phyloP scores from a whole-genome alignment of 2,888 invertebrate genomes.

The Metalampra italica region DNA sequence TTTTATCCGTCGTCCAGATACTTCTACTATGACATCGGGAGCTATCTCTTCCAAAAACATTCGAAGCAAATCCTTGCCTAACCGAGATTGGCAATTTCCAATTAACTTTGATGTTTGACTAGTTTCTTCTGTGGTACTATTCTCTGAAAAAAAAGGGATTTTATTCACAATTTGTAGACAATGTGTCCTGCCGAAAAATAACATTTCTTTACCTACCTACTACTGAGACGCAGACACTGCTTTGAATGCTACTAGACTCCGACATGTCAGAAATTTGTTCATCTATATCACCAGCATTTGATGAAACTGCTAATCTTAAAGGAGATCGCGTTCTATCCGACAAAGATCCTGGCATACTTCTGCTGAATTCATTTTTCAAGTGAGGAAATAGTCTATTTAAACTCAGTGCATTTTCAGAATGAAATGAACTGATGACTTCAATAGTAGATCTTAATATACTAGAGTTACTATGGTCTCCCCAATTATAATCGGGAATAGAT shows the following conservation, averaged over 20 bases:
- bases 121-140: conserved; percentile 58
- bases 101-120: conserved; percentile 62
- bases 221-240: conserved; percentile 77
- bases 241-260: conserved; percentile 75
- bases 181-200: no score
- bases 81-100: conserved; percentile 72
- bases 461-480: conserved; percentile 74
- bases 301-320: conserved; percentile 33
- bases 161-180: neutral
- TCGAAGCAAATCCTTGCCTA: conserved; percentile 91
- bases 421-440: conserved; percentile 78
- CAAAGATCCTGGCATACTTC: conserved; percentile 64
- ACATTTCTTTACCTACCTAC: conserved; percentile 59
- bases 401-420: conserved; percentile 76
- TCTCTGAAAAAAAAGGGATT: conserved; percentile 37
- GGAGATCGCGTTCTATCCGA: conserved; percentile 50
- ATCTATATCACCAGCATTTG: conserved; percentile 55
- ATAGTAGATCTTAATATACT: conserved; percentile 82
- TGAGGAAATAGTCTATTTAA: conserved; percentile 81
- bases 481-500: conserved; percentile 84
- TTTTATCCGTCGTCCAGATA: conserved; percentile 88
- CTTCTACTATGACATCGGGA: conserved; percentile 91
- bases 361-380: conserved; percentile 68
- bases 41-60: conserved; percentile 96
- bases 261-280: conserved; percentile 75